Evolutionary conservation across 2,113 vertebrate genomes (phyloP), one percentile per base, ranked within the genome.

Genomic region (Aspidoscelis tigris): DNA sequence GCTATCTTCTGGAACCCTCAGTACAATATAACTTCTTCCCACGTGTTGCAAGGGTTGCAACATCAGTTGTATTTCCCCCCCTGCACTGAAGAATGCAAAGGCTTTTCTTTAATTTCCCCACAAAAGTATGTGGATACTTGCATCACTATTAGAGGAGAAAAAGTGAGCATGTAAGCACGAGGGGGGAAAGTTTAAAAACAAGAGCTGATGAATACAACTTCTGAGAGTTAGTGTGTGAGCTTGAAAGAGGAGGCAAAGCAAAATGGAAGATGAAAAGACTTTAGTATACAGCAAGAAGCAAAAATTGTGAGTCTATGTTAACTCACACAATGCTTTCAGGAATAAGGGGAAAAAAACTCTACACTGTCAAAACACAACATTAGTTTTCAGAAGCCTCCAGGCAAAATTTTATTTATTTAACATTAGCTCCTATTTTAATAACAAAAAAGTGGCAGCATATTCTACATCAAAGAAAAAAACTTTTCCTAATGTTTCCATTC

Each of bases 351-450:
- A 41, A 20, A 7, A 66, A 88, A 91, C 92, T 93, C 90, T 90
- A 91, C 93, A 92, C 88, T 95, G 94, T 94, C 94, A 94, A 93
- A 95, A 95, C 83, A 93, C 85, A 93, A 89, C 93, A 93, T 94
- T 94, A 90, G 89, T 94, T 95, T 95, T 94, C 93, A 94, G 90
- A 96, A 94, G 95, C 89, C 95, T 93, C 83, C 84, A 90, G 94
- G 94, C 93, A 89, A 93, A 91, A 93, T 95, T 94, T 95, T 96
- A 96, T 96, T 96, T 96, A 95, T 96, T 96, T 95, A 95, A 94
- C 94, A 92, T 95, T 93, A 95, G 94, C 89, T 94, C 94, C 90
- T 93, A 94, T 95, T 95, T 94, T 95, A 95, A 96, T 95, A 95
- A 89, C 86, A 91, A 92, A 94, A 93, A 94, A 93, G 91, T 89